A percentile compares a stretch with the other conserved stretches of the same genome.
phyloP scores from a whole-genome alignment of 2,888 invertebrate genomes.

The Apodemia duryi region DNA sequence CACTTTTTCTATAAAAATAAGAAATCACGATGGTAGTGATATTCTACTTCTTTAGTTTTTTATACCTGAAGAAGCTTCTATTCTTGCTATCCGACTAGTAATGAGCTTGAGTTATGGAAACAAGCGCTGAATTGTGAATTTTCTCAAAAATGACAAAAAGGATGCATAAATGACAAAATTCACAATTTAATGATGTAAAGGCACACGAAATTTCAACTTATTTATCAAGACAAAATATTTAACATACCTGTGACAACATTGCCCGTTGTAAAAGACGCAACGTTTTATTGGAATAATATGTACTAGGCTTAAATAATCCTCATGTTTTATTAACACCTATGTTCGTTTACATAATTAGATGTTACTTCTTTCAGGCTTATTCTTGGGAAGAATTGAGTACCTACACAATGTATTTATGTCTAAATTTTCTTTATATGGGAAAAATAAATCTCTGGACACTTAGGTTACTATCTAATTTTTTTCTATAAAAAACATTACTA shows the following conservation, averaged over 20 bases:
- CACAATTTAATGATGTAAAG: not conserved
- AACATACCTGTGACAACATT: not conserved
- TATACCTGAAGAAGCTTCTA: too few relatives aligned
- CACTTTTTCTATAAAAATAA: too few relatives aligned
- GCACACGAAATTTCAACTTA: not conserved
- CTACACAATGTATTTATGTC: too few relatives aligned
- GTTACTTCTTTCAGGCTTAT: not conserved
- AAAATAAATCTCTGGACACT: not conserved
- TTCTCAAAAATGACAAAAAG: too few relatives aligned
- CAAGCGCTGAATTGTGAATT: too few relatives aligned
- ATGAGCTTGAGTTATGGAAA: too few relatives aligned
- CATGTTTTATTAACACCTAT: not conserved
- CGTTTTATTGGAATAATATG: not conserved
- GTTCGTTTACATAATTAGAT: constrained; percentile 1
- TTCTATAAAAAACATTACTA: too few relatives aligned
- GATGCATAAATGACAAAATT: not conserved
- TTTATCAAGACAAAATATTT: not conserved
- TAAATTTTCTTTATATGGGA: not conserved
- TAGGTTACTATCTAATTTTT: too few relatives aligned
- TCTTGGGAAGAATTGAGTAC: not conserved
- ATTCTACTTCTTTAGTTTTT: too few relatives aligned
- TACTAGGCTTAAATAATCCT: not conserved
- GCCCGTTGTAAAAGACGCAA: not conserved
- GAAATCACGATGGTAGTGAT: too few relatives aligned
- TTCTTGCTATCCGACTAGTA: too few relatives aligned